Evolutionary conservation across 2,888 invertebrate species (phyloP), one percentile per base, ranked within the genome.

Genomic region (Caradrina kadenii): DNA sequence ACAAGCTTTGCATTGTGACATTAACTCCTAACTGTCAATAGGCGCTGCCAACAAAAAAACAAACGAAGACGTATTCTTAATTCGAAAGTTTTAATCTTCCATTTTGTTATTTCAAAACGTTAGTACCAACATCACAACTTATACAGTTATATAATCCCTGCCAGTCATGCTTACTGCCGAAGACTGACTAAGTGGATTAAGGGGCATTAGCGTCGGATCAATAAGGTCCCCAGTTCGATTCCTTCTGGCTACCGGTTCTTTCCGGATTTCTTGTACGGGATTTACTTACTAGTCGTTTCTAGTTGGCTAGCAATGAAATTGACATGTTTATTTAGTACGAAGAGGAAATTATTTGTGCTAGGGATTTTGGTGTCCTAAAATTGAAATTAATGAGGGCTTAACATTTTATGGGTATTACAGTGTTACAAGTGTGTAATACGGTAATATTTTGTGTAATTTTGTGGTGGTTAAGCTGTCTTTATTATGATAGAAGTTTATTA

Each of bases 101-200:
- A 67, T 73, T 77, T 69, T 70, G 68, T 83, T 59, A 76, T 65
- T 73, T 63, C 31, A 62, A 70, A 73, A 65, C 60, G 56, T 72
- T 21, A 48, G 21, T 54, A 50, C 45, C 45, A 45, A 45, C 80
- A 73, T 74, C 80, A 74, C 63, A 73, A 81, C 60, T 76, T 80
- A 73, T 75, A 76, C 78, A 78, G 60, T 73, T 65, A 86, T 88
- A 90, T 93, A 93, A 93, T 92, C 92, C 90, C 82, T 88, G 92
- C 92, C 93, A 93, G 90, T 94, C 93, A 93, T 91, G 91, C 94
- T 93, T 92, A 93, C 89, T 88, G 77, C 86, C 83, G 89, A 89
- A 92, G 89, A 89, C 89, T 88, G 83, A 79, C 87, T 93, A 93
- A 94, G 92, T 93, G 93, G 93, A 93, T 94, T 93, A 93, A 84